Evolutionary conservation across 2,797 vertebrate species (phyloP).

Genomic region (Cynodonichthys magdalenae): DNA sequence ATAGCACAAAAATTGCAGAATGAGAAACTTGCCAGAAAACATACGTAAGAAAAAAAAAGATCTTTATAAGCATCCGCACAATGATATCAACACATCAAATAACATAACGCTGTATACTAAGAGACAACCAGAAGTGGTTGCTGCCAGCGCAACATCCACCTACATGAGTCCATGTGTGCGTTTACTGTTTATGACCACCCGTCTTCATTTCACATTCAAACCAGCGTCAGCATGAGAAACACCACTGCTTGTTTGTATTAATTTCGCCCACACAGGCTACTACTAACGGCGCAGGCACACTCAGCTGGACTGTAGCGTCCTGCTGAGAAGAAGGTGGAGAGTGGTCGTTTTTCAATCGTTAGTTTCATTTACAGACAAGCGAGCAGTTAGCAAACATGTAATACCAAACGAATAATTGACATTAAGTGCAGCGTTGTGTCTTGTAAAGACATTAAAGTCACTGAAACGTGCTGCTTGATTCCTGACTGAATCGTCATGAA

Average conservation of each 20-base stretch:
- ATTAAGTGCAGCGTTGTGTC: not conserved
- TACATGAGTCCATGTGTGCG: not conserved
- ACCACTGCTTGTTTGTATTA: not conserved
- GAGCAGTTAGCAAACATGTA: not conserved
- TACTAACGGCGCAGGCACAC: not conserved
- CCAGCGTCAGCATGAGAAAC: not conserved
- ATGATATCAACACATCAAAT: not conserved
- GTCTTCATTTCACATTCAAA: not conserved
- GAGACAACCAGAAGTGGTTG: not conserved
- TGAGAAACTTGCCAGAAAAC: too few species aligned
- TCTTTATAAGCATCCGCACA: too few species aligned
- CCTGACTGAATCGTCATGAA: not conserved
- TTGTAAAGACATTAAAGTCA: too few species aligned
- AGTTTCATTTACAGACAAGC: not conserved
- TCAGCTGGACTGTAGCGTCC: not conserved
- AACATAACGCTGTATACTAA: not conserved
- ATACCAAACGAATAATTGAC: constrained; percentile 6
- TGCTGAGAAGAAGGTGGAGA: not conserved
- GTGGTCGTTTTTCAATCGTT: not conserved
- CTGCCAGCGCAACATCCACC: not conserved
- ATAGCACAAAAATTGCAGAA: too few species aligned
- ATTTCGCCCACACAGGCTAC: constrained; percentile 1
- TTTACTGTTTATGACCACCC: not conserved
- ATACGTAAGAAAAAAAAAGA: too few species aligned
- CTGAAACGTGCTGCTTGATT: not conserved